Conservation (phyloP, 2,797 vertebrate genomes). For the Ctenosaura bakeri region DNA sequence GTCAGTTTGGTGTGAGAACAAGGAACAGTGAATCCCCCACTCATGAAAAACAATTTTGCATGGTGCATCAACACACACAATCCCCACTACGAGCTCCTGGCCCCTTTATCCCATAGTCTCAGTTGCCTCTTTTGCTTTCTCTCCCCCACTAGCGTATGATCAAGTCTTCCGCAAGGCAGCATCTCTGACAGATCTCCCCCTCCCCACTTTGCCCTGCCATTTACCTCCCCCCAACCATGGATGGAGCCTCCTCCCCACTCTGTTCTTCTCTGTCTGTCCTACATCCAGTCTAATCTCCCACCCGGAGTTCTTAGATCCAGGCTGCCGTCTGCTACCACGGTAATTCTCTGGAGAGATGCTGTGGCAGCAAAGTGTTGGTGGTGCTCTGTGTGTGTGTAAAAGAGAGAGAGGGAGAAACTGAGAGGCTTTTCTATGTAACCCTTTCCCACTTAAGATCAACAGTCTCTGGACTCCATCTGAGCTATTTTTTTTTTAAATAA, state of each 20-base stretch:
- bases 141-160: too few relatives aligned
- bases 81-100: neutral
- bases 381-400: too few relatives aligned
- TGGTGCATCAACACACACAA: neutral
- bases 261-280: slow-evolving; percentile 26
- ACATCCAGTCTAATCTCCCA: slow-evolving; percentile 65
- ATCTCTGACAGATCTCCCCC: neutral
- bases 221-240: neutral
- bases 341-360: slow-evolving; percentile 31
- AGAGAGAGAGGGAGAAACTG: too few relatives aligned
- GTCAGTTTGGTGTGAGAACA: neutral
- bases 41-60: neutral
- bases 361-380: neutral
- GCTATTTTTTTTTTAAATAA: neutral
- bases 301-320: slow-evolving; percentile 12
- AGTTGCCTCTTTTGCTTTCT: neutral
- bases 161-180: neutral
- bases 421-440: neutral
- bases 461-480: neutral
- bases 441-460: neutral
- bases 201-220: neutral
- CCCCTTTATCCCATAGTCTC: neutral
- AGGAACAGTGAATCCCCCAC: neutral
- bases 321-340: slow-evolving; percentile 38
- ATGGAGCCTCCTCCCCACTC: neutral